phyloP scores from a whole-genome alignment of 2,888 invertebrate species.

The Galerucella calmariensis region DNA sequence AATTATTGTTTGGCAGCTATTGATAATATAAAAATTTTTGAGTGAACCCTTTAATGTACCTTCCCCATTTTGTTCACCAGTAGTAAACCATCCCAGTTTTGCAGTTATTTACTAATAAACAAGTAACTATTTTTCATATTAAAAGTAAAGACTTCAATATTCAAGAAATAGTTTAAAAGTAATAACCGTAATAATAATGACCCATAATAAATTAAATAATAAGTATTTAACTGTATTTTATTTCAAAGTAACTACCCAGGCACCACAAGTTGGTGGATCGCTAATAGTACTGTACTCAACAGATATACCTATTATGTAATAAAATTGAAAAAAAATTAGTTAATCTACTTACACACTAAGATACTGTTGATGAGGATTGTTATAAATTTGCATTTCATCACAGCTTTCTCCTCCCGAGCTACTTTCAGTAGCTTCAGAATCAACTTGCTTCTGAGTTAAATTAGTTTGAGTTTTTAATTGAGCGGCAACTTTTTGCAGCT shows the following conservation, averaged over 20 bases:
- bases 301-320: neutral
- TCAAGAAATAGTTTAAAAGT: too few relatives aligned
- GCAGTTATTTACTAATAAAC: neutral
- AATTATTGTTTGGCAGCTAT: too few relatives aligned
- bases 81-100: neutral
- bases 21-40: too few relatives aligned
- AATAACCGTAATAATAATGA: too few relatives aligned
- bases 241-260: too few relatives aligned
- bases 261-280: too few relatives aligned
- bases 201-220: too few relatives aligned
- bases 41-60: too few relatives aligned
- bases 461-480: conserved; percentile 79
- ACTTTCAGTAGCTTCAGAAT: conserved; percentile 93
- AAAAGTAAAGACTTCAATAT: too few relatives aligned
- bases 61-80: too few relatives aligned
- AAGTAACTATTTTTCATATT: neutral
- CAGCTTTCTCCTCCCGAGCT: conserved; percentile 95
- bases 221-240: too few relatives aligned
- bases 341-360: conserved; percentile 80
- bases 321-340: neutral
- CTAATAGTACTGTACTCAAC: too few relatives aligned
- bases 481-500: conserved; percentile 79
- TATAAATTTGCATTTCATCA: conserved; percentile 86
- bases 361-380: conserved; percentile 79
- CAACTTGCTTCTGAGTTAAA: conserved; percentile 80